Evolutionary conservation across 2,888 invertebrate species (phyloP).

Genomic region (Chloroclystis v-ata): DNA sequence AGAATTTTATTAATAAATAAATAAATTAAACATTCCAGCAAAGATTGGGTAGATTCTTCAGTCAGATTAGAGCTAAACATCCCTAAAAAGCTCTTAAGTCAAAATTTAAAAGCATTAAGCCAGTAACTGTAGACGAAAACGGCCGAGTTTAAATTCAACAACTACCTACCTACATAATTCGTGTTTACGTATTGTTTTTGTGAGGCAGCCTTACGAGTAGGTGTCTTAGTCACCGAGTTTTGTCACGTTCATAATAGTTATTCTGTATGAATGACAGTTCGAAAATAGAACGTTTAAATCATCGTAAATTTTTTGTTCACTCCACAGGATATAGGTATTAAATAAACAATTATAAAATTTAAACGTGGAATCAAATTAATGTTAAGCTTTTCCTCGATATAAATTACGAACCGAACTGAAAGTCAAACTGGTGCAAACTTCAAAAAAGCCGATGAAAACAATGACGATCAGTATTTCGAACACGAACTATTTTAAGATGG

Average conservation of each 20-base stretch:
- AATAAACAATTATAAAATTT: not conserved
- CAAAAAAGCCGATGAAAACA: conserved; percentile 34
- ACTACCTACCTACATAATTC: too few relatives aligned
- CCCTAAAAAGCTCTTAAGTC: too few relatives aligned
- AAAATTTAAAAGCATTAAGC: too few relatives aligned
- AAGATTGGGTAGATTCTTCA: too few relatives aligned
- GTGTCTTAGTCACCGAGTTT: not conserved
- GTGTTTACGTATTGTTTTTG: not conserved
- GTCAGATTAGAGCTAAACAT: not conserved
- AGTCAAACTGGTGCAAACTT: not conserved
- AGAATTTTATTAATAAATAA: not conserved
- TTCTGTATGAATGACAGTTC: conserved; percentile 4
- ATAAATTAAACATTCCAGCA: too few relatives aligned
- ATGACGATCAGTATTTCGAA: conserved; percentile 45
- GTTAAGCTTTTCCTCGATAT: not conserved
- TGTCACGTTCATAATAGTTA: not conserved
- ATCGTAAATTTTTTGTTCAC: conserved; percentile 15
- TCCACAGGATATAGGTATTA: not conserved
- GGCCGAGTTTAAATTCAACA: too few relatives aligned
- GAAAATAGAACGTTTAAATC: conserved; percentile 17
- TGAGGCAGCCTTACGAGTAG: conserved; percentile 1
- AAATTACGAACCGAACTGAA: not conserved
- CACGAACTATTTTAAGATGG: conserved; percentile 58
- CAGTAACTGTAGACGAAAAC: too few relatives aligned
- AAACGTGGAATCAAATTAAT: not conserved